phyloP scores from a whole-genome alignment of 2,797 vertebrate species.

The Petrocephalus schoutedeni region DNA sequence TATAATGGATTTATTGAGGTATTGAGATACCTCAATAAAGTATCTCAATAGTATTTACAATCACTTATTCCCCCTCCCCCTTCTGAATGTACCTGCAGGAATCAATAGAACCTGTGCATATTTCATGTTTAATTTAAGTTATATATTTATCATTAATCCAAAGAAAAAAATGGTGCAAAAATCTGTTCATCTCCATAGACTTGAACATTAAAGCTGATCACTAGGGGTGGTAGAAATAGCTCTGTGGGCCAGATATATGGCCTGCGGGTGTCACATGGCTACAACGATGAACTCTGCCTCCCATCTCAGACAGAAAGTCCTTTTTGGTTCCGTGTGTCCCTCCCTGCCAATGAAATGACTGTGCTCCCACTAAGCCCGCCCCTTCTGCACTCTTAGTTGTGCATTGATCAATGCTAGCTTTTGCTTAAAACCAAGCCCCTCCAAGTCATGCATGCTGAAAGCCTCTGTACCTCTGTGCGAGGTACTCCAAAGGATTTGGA shows the following conservation, averaged over 20 bases:
- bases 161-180: not conserved
- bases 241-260: not conserved
- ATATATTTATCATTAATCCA: not conserved
- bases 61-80: not conserved
- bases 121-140: not conserved
- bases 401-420: not conserved
- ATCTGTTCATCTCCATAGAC: not conserved
- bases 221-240: not conserved
- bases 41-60: too few species aligned
- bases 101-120: not conserved
- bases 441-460: not conserved
- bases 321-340: not conserved
- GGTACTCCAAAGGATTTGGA: not conserved
- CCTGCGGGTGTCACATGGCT: not conserved
- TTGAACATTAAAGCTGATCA: not conserved
- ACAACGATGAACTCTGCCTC: not conserved
- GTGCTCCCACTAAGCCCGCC: not conserved
- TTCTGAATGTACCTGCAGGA: not conserved
- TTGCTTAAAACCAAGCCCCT: not conserved
- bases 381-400: not conserved
- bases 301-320: not conserved
- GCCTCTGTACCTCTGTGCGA: not conserved
- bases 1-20: not conserved
- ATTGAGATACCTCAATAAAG: not conserved
- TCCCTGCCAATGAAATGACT: not conserved